These are phyloP conservation scores for Microcebus lehilahytsara DNA, from an alignment of 2,113 vertebrate genomes.

Conservation along the genomic window DNA sequence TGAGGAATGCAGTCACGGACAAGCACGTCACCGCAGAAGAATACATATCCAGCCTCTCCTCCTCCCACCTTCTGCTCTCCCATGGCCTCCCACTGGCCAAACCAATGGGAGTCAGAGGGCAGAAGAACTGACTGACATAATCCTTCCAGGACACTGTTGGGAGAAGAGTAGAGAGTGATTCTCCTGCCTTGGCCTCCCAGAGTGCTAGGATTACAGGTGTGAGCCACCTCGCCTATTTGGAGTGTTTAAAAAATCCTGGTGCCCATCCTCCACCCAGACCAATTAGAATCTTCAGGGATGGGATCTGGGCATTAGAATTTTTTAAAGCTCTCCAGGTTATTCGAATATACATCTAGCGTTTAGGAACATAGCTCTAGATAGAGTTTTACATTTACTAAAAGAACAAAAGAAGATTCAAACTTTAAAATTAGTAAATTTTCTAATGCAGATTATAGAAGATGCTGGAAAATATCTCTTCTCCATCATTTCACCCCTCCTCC, in stretches of 20 bases:
- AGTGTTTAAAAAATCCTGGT: background rate
- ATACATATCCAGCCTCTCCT: background rate
- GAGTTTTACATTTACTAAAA: background rate
- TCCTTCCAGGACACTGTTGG: background rate
- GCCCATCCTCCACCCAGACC: background rate
- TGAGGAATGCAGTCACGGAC: background rate
- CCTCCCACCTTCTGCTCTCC: background rate
- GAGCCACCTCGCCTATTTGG: too few relatives aligned
- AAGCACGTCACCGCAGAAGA: too few relatives aligned
- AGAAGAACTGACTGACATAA: background rate
- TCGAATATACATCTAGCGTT: background rate
- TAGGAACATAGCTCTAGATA: background rate
- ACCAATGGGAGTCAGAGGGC: background rate
- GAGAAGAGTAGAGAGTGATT: background rate
- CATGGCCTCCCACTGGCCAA: background rate
- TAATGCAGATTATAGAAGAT: background rate
- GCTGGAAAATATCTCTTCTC: background rate
- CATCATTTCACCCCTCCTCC: background rate
- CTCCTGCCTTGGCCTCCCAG: too few relatives aligned
- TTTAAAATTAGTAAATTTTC: conserved; percentile 14
- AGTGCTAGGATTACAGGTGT: too few relatives aligned
- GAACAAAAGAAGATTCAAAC: background rate
- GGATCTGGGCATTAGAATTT: background rate
- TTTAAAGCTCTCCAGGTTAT: background rate
- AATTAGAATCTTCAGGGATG: background rate